Conservation (phyloP, 2,888 invertebrate species). For the Platycnemis pennipes region DNA sequence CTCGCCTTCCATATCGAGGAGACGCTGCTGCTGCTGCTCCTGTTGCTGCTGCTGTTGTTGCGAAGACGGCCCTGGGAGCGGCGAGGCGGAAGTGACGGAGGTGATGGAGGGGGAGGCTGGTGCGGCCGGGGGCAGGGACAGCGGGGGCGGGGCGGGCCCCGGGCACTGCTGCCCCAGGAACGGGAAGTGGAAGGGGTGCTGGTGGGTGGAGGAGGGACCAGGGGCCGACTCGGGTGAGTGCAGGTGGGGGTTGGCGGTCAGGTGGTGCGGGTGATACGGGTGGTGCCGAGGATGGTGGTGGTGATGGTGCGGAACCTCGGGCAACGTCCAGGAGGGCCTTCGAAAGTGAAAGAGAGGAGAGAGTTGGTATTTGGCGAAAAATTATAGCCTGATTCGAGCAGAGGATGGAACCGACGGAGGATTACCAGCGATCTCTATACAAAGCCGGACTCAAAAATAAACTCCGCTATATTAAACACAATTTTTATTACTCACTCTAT, state of each 20-base stretch:
- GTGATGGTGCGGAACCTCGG: slow-evolving; percentile 42
- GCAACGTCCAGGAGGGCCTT: slow-evolving; percentile 10
- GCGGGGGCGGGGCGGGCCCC: not conserved
- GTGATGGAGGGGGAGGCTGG: not conserved
- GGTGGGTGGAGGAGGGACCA: not conserved
- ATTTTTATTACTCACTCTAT: no score
- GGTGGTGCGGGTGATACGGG: slow-evolving; percentile 28
- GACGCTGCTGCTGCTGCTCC: not conserved
- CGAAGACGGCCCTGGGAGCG: not conserved
- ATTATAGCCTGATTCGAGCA: no score
- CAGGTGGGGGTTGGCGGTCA: not conserved
- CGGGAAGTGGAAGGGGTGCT: slow-evolving; percentile 52
- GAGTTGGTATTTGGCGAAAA: not conserved
- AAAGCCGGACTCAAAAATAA: no score
- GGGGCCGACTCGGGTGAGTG: slow-evolving; percentile 44
- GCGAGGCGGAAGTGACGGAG: not conserved
- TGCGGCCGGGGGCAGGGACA: not conserved
- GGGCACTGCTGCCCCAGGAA: slow-evolving; percentile 53
- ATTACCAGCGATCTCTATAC: no score
- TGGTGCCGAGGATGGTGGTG: slow-evolving; percentile 51
- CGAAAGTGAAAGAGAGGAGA: not conserved
- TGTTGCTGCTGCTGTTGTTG: not conserved
- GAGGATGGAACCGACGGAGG: no score
- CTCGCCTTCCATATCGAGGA: not conserved
- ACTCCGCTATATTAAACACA: no score